Conservation (phyloP, 2,113 vertebrate species). For the Lota lota region DNA sequence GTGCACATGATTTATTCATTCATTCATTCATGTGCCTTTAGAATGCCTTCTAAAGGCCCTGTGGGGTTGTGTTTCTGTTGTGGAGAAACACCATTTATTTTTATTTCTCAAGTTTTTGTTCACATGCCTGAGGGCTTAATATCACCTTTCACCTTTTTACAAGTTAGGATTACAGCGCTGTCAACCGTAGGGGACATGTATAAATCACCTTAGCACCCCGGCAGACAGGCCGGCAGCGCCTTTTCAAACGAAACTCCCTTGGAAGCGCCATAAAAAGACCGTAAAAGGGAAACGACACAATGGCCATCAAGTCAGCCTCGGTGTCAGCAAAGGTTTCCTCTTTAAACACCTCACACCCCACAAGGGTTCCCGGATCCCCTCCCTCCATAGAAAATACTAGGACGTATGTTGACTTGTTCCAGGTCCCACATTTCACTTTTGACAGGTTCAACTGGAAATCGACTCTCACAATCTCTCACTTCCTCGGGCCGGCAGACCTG, state of each 20-base stretch:
- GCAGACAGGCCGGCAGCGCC: conserved; percentile 15
- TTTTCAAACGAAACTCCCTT: conserved; percentile 29
- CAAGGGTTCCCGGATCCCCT: no score
- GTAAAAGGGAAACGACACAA: conserved; percentile 26
- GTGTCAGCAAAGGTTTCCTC: no score
- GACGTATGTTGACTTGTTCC: conserved; percentile 14
- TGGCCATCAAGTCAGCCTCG: no score
- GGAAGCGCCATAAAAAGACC: conserved; percentile 32
- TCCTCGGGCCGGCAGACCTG: neutral
- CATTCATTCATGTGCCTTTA: no score
- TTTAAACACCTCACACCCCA: no score
- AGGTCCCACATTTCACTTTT: conserved; percentile 31
- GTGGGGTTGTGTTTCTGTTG: no score
- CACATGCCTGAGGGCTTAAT: conserved; percentile 31
- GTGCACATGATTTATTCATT: no score
- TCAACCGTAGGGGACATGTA: conserved; percentile 16
- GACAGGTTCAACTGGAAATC: neutral
- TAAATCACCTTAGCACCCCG: conserved; percentile 20
- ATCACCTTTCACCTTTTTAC: conserved; percentile 38
- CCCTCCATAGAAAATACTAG: conserved; percentile 13
- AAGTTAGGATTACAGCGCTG: conserved; percentile 21
- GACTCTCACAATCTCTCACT: neutral
- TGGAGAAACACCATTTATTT: neutral
- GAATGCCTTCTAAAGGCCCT: no score
- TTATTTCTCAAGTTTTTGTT: conserved; percentile 6